Base-by-base conservation (phyloP, 1,140 invertebrate species). In the Solenopsis invicta region DNA sequence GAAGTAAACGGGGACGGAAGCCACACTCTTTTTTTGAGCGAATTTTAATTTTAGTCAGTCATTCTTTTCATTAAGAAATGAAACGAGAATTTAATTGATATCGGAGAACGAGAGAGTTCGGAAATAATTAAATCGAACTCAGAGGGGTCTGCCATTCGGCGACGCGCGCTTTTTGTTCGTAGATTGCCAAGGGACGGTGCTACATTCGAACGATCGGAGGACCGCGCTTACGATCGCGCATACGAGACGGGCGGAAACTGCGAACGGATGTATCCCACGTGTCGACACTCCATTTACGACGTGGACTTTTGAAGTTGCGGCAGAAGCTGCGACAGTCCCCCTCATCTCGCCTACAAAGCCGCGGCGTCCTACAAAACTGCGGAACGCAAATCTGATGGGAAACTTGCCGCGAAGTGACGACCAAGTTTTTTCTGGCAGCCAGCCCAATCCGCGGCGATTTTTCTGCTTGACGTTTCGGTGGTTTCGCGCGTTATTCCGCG, bases 161-260 rank as follows among this genome's bases (percentile, higher is more conserved):
- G n/a, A 34, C 4, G 18, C 8, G 29, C 50, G 45, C 41, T 13
- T 56, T 54, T 2, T 74, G 13, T 67, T 92, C 82, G 67, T 88
- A 95, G 95, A 78, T 87, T 95, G 84, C 93, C 87, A 50, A 89
- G 90, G 48, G 94, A 95, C 77, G 94, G 94, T 9, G 89, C 87
- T 8, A 89, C 61, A 59, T 96, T 96, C 59, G 97, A 97, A 91
- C 96, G 96, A 37, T 76, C 96, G 18, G 96, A 97, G 59, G 96
- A 97, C 87, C 93, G 94, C 21, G 94, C 96, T 80, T 98, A 98
- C 88, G 97, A 97, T 88, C 93, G 96, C 75, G 97, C 97, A n/a
- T 95, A 97, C 81, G 93, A 94, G 77, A 94, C 95, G 82, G 84
- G 76, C 82, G 94, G 85, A 90, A 92, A 96, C 92, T 96, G 96